Base-by-base conservation (phyloP, 2,113 vertebrate species). In the Microcebus lehilahytsara region DNA sequence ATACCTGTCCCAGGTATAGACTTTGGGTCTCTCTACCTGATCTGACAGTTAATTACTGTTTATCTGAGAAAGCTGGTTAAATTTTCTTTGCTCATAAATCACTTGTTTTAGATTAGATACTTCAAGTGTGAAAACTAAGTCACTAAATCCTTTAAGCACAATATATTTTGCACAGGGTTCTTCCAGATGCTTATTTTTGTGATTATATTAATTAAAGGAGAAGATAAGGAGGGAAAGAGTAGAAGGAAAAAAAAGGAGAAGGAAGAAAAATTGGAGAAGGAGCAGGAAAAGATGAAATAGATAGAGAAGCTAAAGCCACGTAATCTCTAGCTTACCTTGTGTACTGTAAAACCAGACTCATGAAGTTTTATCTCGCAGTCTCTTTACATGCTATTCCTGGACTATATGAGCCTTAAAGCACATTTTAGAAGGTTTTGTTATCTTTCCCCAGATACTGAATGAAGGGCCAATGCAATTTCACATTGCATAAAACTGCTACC, bases 351-450 rank as follows among this genome's bases (percentile, higher is more conserved):
- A 49, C 13, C 19, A 27, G 30, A 71, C 30, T 74, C 53, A 27
- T 22, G 56, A 72, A 85, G n/a, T 89, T 92, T 80, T 72, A 51
- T 72, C 51, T 74, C 25, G 8, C 25, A 42, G 12, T 87, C 25
- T 71, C 67, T 71, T 71, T 88, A 37, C 42, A 9, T 62, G 40
- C 60, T 87, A 42, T 78, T 90, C 49, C 27, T 86, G 62, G 72
- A 92, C 90, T 79, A 51, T 79, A 67, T 32, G 83, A 93, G 51
- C 32, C 78, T 91, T 92, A 69, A 69, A 69, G 56, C 40, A 85
- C 49, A 69, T 69, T 94, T 58, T 62, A 91, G 14, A 32, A 75
- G 32, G 67, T n/a, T 90, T 90, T 37, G 37, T 64, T 85, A 78
- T 69, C 20, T 58, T 80, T 83, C 91, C 78, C 53, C 60, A 60